Evolutionary conservation across 2,888 invertebrate genomes (phyloP).

Genomic region (Melanostoma scalare): DNA sequence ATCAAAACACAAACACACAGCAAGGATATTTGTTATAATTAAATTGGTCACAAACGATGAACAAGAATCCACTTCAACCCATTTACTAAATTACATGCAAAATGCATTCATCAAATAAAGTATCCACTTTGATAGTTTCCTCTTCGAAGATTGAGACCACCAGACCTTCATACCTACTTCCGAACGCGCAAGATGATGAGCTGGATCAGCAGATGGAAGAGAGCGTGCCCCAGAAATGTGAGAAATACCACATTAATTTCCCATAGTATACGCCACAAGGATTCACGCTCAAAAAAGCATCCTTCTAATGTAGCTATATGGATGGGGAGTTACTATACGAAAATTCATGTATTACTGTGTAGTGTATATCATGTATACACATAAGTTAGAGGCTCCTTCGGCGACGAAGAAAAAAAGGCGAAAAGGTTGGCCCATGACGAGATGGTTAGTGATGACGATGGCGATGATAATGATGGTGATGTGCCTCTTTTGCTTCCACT

Average conservation of each 20-base stretch:
- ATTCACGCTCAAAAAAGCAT: constrained; percentile 51
- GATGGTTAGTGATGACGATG: constrained; percentile 34
- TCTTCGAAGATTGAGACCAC: constrained; percentile 29
- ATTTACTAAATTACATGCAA: constrained; percentile 69
- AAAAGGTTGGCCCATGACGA: constrained; percentile 48
- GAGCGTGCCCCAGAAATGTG: constrained; percentile 51
- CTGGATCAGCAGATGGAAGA: constrained; percentile 3
- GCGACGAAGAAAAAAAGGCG: constrained; percentile 39
- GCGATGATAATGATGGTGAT: constrained; percentile 63
- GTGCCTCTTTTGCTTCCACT: constrained; percentile 37
- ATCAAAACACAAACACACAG: too few relatives aligned
- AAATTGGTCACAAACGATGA: constrained; percentile 59
- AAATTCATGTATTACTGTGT: background rate
- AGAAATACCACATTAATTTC: constrained; percentile 68
- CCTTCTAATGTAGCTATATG: constrained; percentile 8
- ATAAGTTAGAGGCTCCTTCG: constrained; percentile 24
- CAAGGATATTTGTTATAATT: constrained; percentile 19
- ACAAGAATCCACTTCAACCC: constrained; percentile 59
- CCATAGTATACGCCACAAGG: constrained; percentile 58
- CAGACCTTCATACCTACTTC: constrained; percentile 9
- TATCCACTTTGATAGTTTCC: constrained; percentile 64
- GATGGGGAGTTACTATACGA: background rate
- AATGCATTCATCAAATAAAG: constrained; percentile 71
- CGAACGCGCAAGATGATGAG: constrained; percentile 11
- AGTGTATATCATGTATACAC: constrained; percentile 1